phyloP scores from a whole-genome alignment of 2,113 vertebrate genomes.

The Amblyornis subalaris region DNA sequence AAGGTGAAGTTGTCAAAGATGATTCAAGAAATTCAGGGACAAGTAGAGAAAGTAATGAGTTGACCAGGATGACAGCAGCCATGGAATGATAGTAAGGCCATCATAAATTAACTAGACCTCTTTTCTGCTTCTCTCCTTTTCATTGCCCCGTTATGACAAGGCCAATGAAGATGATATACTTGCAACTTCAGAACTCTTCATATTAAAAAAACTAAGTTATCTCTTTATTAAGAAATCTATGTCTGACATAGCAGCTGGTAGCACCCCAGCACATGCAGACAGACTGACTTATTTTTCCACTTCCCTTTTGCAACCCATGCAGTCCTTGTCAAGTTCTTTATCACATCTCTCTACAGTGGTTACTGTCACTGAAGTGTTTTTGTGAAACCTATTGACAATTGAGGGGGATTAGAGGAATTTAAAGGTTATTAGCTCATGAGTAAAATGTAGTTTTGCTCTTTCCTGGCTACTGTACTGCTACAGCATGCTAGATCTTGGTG shows the following conservation, averaged over 20 bases:
- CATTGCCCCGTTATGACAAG: background rate
- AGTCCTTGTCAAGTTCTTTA: background rate
- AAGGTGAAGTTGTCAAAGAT: background rate
- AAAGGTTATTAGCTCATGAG: background rate
- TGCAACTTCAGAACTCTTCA: background rate
- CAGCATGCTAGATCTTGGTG: background rate
- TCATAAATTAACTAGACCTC: background rate
- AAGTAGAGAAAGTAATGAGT: background rate
- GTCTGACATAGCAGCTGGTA: background rate
- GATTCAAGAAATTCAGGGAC: background rate
- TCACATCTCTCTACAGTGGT: background rate
- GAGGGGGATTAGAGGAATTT: background rate
- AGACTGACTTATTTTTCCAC: background rate
- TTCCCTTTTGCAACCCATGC: background rate
- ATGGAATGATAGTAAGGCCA: background rate
- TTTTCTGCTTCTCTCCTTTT: background rate
- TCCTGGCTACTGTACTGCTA: background rate
- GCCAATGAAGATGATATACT: background rate
- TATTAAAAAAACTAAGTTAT: background rate
- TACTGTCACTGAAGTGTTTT: background rate
- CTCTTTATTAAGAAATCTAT: background rate
- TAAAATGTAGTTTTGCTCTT: background rate
- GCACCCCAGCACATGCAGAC: background rate
- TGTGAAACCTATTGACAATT: background rate
- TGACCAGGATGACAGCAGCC: background rate